These are phyloP conservation scores for Cryptophagus acutangulus DNA, from an alignment of 2,888 invertebrate genomes.

Conservation along the genomic window DNA sequence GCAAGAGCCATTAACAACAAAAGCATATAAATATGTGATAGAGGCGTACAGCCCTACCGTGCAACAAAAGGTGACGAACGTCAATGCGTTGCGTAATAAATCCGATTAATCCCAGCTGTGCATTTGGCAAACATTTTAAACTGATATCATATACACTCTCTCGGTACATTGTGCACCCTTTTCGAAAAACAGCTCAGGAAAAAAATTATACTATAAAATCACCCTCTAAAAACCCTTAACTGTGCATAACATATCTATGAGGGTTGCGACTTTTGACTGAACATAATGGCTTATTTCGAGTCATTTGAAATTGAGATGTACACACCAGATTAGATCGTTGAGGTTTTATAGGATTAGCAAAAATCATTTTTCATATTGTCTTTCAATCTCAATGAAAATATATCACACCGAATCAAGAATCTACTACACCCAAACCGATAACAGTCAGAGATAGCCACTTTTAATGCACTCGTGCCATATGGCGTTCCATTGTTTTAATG, in stretches of 20 bases:
- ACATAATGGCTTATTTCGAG: conserved; percentile 35
- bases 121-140: conserved; percentile 45
- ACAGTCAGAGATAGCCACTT: too few relatives aligned
- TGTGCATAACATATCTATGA: conserved; percentile 14
- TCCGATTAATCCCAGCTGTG: conserved; percentile 48
- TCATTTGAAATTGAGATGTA: conserved; percentile 41
- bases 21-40: conserved; percentile 38
- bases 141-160: conserved; percentile 35
- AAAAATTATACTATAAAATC: too few relatives aligned
- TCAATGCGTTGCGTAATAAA: conserved; percentile 42
- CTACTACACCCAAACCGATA: too few relatives aligned
- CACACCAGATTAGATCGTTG: conserved; percentile 31
- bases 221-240: conserved; percentile 30
- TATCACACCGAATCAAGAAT: too few relatives aligned
- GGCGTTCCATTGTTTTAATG: conserved; percentile 31
- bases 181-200: conserved; percentile 1
- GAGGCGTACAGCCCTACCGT: conserved; percentile 33
- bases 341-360: conserved; percentile 12
- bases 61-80: conserved; percentile 33
- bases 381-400: too few relatives aligned
- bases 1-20: conserved; percentile 37
- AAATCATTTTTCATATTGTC: too few relatives aligned
- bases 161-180: background rate
- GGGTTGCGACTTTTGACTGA: conserved; percentile 12
- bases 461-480: conserved; percentile 34